Evolutionary conservation across 2,113 vertebrate genomes (phyloP), one percentile per base, ranked within the genome.

Genomic region (Tenrec ecaudatus): DNA sequence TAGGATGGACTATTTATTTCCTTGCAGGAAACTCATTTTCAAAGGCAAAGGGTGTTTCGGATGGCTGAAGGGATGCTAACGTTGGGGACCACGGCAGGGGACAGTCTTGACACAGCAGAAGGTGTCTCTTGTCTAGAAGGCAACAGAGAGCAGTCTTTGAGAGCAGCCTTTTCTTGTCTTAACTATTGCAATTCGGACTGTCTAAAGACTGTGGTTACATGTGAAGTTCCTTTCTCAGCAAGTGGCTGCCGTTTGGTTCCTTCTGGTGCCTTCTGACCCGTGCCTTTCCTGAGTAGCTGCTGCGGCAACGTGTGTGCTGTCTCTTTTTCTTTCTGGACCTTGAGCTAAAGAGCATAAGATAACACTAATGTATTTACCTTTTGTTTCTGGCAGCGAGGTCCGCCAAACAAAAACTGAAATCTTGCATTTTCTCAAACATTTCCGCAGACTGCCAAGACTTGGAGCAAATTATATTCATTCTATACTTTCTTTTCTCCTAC

Each of bases 341-440:
- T 93, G 36, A 86, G 16, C 68, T 23, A 43, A 62, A 43, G 76
- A 68, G 16, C 68, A 29, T 57, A 62, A 43, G 76, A 68, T 8
- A 90, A 91, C 71, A 77, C 75, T 86, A 83, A 77, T 81, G 10
- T 82, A 36, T 81, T 86, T 86, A 66, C 80, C 47, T 94, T 97
- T 97, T 93, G 86, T 96, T 97, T 97, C 94, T 95, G 69, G 69
- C 3, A 85, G 22, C 17, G 36, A 92, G 27, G 90, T 88, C 94
- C 89, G 97, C 90, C 80, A 94, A 91, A 96, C 95, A 93, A 92
- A 96, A 97, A 84, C 83, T 91, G 83, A 96, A 97, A 96, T 94
- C 38, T 47, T 78, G 92, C 89, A 90, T 88, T 97, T 95, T 90
- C 64, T 97, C 95, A 94, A 97, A 95, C 96, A 94, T 92, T 88